Evolutionary conservation across 2,797 vertebrate species (phyloP).

Genomic region (Tragelaphus oryx): DNA sequence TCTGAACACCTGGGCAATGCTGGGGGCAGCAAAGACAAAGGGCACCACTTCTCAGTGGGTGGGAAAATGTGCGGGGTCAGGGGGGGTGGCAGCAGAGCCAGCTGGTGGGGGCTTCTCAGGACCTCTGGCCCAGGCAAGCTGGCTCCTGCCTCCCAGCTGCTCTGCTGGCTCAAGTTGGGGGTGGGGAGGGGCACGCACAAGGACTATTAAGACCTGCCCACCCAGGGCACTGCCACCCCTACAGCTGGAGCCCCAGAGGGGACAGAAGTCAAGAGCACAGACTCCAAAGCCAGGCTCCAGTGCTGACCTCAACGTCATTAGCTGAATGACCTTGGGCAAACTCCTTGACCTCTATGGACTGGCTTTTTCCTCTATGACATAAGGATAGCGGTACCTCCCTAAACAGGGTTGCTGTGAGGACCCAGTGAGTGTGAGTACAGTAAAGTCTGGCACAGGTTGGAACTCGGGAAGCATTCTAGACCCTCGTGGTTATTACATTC

Average conservation of each 20-base stretch:
- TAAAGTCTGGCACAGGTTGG: not conserved
- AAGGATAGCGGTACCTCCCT: not conserved
- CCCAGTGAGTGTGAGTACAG: not conserved
- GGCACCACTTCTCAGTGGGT: not conserved
- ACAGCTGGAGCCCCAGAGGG: not conserved
- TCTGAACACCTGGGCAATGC: not conserved
- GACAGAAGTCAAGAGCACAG: not conserved
- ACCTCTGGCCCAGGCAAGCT: not conserved
- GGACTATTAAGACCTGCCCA: not conserved
- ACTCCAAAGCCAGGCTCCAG: not conserved
- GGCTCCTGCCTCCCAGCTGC: not conserved
- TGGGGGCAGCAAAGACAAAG: not conserved
- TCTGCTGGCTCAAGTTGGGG: not conserved
- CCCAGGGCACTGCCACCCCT: not conserved
- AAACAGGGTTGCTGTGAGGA: accelerated
- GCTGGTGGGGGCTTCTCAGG: not conserved
- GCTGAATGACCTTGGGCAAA: not conserved
- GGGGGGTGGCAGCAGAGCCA: accelerated
- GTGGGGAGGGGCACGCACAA: not conserved
- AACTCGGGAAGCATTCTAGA: not conserved
- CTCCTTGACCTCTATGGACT: not conserved
- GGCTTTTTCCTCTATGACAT: not conserved
- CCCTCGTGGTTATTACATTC: accelerated
- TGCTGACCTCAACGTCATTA: not conserved
- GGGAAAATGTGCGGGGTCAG: accelerated